A percentile compares a stretch with the other conserved stretches of the same genome.
These are phyloP conservation scores for Argyrosomus japonicus DNA, from an alignment of 2,113 vertebrate genomes.

Conservation along the genomic window DNA sequence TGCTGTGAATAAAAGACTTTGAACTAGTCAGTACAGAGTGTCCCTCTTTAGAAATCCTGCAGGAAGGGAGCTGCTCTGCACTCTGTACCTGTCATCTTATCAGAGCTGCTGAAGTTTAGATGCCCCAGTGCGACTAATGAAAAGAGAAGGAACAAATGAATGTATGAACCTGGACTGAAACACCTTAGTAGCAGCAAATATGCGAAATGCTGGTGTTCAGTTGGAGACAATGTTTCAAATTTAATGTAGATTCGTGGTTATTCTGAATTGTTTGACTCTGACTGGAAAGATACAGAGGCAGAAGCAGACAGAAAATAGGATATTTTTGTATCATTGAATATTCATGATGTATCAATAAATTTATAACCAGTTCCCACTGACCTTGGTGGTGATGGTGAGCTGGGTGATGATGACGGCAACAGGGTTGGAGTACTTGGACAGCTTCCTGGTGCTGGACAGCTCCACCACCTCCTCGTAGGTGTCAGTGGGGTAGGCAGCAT, in stretches of 20 bases:
- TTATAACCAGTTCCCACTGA: slow-evolving; percentile 43
- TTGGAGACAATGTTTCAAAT: neutral
- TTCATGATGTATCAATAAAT: neutral
- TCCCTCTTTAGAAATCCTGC: no score
- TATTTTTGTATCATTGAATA: neutral
- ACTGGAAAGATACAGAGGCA: neutral
- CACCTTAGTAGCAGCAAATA: neutral
- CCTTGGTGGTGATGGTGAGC: slow-evolving; percentile 94
- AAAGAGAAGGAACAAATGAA: neutral
- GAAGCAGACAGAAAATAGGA: neutral
- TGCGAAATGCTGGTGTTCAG: neutral
- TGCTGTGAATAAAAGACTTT: no score
- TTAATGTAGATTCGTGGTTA: neutral
- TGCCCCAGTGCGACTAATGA: no score
- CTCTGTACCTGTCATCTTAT: no score
- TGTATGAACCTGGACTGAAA: neutral
- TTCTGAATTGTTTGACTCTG: neutral
- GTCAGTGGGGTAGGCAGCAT: slow-evolving; percentile 86
- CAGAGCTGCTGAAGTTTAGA: no score
- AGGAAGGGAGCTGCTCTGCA: no score
- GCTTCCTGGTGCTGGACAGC: slow-evolving; percentile 94
- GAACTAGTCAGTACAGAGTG: no score
- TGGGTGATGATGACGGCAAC: slow-evolving; percentile 97
- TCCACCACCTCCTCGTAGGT: slow-evolving; percentile 95
- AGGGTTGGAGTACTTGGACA: slow-evolving; percentile 95